phyloP scores from a whole-genome alignment of 2,797 vertebrate species.

The Cynopterus sphinx region DNA sequence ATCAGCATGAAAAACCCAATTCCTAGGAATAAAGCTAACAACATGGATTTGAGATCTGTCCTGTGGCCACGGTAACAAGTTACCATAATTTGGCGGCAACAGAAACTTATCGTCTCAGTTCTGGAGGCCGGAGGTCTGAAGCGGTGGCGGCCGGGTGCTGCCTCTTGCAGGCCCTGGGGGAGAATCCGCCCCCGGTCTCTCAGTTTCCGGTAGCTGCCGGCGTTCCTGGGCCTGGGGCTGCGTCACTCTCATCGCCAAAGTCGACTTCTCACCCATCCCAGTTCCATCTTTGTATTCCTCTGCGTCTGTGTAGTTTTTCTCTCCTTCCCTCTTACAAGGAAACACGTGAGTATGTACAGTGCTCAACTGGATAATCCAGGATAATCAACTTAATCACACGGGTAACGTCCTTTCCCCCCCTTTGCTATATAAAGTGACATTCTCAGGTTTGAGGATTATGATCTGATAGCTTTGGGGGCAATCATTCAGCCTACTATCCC shows the following conservation, averaged over 20 bases:
- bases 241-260: neutral
- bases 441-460: neutral
- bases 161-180: fast-evolving
- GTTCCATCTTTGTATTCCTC: neutral
- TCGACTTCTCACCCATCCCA: neutral
- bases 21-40: neutral
- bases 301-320: neutral
- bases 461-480: neutral
- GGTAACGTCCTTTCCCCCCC: too few relatives aligned
- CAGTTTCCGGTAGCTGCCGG: neutral
- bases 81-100: neutral
- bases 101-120: neutral
- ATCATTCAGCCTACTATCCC: neutral
- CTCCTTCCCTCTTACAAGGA: neutral
- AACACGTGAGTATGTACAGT: neutral
- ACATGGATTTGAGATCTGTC: neutral
- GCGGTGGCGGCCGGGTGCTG: too few relatives aligned
- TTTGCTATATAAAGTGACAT: neutral
- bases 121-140: neutral
- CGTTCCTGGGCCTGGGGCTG: neutral
- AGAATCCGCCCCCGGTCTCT: too few relatives aligned
- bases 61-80: neutral
- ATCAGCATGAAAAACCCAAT: neutral
- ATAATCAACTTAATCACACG: neutral
- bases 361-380: neutral